Evolutionary conservation across 2,888 invertebrate species (phyloP), one percentile per base, ranked within the genome.

Genomic region (Sarcophaga variegata): DNA sequence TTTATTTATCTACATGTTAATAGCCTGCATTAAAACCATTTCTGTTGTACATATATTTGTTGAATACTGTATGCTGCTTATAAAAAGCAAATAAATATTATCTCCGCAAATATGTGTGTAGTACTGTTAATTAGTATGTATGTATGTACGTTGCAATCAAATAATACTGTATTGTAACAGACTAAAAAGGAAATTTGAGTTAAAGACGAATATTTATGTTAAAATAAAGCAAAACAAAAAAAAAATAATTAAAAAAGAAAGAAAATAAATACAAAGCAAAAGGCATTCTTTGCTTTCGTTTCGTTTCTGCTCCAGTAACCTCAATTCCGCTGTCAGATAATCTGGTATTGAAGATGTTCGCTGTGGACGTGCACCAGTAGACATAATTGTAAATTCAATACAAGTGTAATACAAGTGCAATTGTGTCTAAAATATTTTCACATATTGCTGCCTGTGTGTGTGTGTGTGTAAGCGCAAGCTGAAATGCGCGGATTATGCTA

Each of bases 21-120:
- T 37, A 37, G 37, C 2, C 37, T 37, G 37, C 10, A 37, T 37
- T 8, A 37, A 37, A 59, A 59, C 17, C 59, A 59, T 59, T 59
- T 17, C 5, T 59, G 14, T 54, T 25, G 45, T 67, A 22, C 22
- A 22, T 22, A 59, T 74, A 27, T 27, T 27, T 17, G 25, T 72
- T 80, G 5, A 22, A 45, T 4, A 8, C 37, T 37, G 37, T 8
- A 10, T 37, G 37, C 37, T 60, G 37, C 11, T 64, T 67, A 66
- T 37, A 49, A 37, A 78, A 62, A 62, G 20, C 20, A 25, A 59
- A 54, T 59, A 64, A 22, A 79, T 70, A 63, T 37, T 63, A 79
- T 79, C 70, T 49, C 37, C 0, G 8, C 2, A 37, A 37, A 37
- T 37, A 37, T 37, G 37, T 37, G 8, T 2, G 2, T 37, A 37